Evolutionary conservation across 1,140 invertebrate species (phyloP).

Genomic region (Phymastichus coffea): DNA sequence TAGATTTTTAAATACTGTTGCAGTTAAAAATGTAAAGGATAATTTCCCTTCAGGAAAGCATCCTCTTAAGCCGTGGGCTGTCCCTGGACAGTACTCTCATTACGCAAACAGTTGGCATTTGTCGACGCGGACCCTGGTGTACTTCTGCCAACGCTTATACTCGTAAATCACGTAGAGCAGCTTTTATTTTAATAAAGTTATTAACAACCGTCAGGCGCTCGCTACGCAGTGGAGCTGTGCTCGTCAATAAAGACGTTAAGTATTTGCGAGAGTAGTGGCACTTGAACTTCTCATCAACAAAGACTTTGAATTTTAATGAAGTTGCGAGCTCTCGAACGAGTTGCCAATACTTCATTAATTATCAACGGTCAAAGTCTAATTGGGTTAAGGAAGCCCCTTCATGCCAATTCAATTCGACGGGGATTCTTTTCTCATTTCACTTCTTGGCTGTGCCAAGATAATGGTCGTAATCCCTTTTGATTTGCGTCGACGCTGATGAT

Average conservation of each 20-base stretch:
- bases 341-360: constrained; percentile 5
- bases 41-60: background rate
- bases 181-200: constrained; percentile 17
- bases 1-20: no score
- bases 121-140: background rate
- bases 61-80: no score
- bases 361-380: constrained; percentile 18
- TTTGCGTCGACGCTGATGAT: background rate
- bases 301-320: constrained; percentile 9
- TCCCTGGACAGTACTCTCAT: background rate
- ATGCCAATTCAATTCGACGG: background rate
- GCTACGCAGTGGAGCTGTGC: no score
- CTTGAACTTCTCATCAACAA: no score
- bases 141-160: background rate
- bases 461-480: constrained; percentile 5
- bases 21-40: no score
- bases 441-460: background rate
- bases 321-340: background rate
- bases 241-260: background rate
- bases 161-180: constrained; percentile 7
- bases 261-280: background rate
- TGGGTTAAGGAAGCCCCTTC: constrained; percentile 3
- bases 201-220: constrained; percentile 8
- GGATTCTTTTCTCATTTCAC: background rate
- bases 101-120: constrained; percentile 8